phyloP scores from a whole-genome alignment of 1,140 invertebrate genomes.

The Coptotermes formosanus region DNA sequence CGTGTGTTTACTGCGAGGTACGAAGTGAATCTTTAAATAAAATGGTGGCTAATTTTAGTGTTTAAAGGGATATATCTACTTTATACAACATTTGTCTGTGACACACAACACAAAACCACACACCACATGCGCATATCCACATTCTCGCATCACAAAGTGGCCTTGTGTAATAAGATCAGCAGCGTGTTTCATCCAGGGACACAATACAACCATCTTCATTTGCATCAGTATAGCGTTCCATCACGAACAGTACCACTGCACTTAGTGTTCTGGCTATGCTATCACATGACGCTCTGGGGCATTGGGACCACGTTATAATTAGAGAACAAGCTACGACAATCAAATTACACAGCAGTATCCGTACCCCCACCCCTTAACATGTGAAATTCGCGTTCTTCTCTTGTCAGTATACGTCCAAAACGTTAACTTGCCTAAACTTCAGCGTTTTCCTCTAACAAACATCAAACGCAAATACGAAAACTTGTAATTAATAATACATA shows the following conservation, averaged over 20 bases:
- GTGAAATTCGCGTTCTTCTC: background rate
- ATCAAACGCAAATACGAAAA: too few relatives aligned
- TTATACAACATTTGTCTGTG: too few relatives aligned
- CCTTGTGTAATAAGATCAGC: background rate
- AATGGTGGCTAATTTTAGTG: too few relatives aligned
- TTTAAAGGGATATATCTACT: too few relatives aligned
- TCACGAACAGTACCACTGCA: background rate
- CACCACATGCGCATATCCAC: background rate
- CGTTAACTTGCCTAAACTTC: too few relatives aligned
- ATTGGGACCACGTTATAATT: slow-evolving; percentile 5
- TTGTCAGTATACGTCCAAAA: background rate
- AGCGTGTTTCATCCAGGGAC: background rate
- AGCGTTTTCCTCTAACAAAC: too few relatives aligned
- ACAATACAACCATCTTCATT: background rate
- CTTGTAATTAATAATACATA: too few relatives aligned
- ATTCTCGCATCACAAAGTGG: background rate
- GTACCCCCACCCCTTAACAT: background rate
- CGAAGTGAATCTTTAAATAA: too few relatives aligned
- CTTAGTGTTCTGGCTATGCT: background rate
- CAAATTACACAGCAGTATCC: background rate
- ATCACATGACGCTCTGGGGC: background rate
- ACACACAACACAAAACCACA: background rate
- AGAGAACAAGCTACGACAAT: slow-evolving; percentile 5
- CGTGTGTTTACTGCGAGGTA: too few relatives aligned
- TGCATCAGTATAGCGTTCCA: background rate